A percentile compares a stretch with the other conserved stretches of the same genome.
These are phyloP conservation scores for Leptodactylus fallax DNA, from an alignment of 2,797 vertebrate species.

Conservation along the genomic window DNA sequence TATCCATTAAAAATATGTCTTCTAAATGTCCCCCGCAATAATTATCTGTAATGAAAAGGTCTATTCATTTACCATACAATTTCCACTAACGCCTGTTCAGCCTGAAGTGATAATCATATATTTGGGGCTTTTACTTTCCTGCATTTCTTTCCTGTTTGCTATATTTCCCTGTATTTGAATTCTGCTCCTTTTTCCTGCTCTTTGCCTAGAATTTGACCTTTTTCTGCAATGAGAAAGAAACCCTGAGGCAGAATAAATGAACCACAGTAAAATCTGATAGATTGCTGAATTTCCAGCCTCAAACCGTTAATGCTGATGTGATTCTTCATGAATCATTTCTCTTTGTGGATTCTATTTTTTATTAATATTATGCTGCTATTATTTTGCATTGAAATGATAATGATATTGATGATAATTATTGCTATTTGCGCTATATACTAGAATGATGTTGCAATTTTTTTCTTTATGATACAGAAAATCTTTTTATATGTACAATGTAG, in stretches of 20 bases:
- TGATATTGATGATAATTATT: background rate
- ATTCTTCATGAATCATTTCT: slow-evolving; percentile 65
- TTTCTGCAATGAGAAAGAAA: slow-evolving; percentile 69
- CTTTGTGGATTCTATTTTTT: slow-evolving; percentile 24
- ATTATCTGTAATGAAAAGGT: slow-evolving; percentile 26
- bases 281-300: slow-evolving; percentile 66
- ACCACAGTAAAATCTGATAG: slow-evolving; percentile 68
- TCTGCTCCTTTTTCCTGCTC: slow-evolving; percentile 26
- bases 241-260: slow-evolving; percentile 68
- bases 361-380: slow-evolving; percentile 12
- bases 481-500: too few relatives aligned
- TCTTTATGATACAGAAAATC: too few relatives aligned
- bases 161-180: slow-evolving; percentile 50
- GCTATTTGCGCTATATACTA: background rate
- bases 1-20: slow-evolving; percentile 1
- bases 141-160: slow-evolving; percentile 21
- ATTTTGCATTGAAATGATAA: background rate
- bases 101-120: slow-evolving; percentile 17
- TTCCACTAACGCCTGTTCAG: slow-evolving; percentile 19
- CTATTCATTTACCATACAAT: slow-evolving; percentile 35
- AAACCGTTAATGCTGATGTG: slow-evolving; percentile 65
- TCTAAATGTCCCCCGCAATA: slow-evolving; percentile 6
- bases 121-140: background rate
- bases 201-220: slow-evolving; percentile 67
- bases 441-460: too few relatives aligned